A percentile compares a stretch with the other conserved stretches of the same genome.
Conservation (phyloP, 2,888 invertebrate species). For the Tupiocoris notatus region DNA sequence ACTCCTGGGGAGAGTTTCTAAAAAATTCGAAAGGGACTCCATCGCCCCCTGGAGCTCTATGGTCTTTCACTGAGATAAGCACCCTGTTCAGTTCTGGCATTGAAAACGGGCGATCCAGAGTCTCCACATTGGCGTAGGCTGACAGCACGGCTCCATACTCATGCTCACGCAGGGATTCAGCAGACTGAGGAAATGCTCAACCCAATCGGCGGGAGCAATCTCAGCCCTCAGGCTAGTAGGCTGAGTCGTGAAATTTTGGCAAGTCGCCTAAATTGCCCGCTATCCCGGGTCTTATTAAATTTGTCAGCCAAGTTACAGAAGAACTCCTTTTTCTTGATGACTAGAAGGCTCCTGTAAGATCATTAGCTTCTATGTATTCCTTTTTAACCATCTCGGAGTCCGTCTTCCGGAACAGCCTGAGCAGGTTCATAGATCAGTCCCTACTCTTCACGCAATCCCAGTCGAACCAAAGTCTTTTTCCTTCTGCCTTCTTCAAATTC, state of each 20-base stretch:
- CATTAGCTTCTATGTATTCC: background rate
- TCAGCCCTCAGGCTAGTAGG: background rate
- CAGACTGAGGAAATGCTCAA: background rate
- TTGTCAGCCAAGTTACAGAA: background rate
- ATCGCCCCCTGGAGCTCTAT: conserved; percentile 5
- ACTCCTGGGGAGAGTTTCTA: background rate
- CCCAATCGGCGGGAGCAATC: background rate
- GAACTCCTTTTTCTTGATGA: background rate
- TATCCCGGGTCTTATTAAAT: background rate
- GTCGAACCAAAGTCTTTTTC: conserved; percentile 18
- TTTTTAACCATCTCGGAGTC: background rate
- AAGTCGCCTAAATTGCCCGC: background rate
- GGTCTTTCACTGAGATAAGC: background rate
- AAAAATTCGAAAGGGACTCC: conserved; percentile 3
- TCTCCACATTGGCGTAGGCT: background rate
- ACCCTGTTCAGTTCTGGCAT: background rate
- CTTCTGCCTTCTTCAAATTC: background rate
- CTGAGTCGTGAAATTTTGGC: conserved; percentile 2
- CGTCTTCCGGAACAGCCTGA: conserved; percentile 3
- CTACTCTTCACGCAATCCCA: conserved; percentile 12
- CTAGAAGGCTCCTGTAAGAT: background rate
- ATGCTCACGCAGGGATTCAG: background rate
- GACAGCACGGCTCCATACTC: background rate
- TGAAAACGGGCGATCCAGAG: background rate
- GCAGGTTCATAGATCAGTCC: background rate